Base-by-base conservation (phyloP, 2,113 vertebrate species). In the Orthonyx spaldingii region DNA sequence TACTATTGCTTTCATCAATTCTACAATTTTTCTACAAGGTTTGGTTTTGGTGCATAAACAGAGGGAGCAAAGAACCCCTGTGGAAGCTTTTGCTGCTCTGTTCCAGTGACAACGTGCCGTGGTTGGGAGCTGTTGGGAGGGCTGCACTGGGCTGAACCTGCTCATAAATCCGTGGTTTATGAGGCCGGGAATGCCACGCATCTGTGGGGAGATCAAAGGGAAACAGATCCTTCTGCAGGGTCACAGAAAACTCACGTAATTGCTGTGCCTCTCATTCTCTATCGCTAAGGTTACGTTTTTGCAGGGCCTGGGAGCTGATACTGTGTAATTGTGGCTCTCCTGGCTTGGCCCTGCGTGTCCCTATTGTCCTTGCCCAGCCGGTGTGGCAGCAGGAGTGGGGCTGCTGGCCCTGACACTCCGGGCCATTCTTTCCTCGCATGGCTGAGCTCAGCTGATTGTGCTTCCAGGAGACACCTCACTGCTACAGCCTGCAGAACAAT, bases 131-230 rank as follows among this genome's bases (percentile, higher is more conserved):
- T 32, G 65, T 32, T 68, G 46, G 18, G n/a, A 55, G 42, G 64
- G 74, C 82, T 86, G 93, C 69, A 18, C 87, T 56, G 39, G 83
- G 77, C 35, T 82, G 85, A 93, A 91, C 66, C 64, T 85, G 68
- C 14, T 57, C 3, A 0, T 80, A 91, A 93, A 95, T 87, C 80
- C 49, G 2, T 56, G 90, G 2, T 84, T 84, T 75, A 88, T 72
- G 84, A 79, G 92, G 77, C 86, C 13, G 23, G 86, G 80, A 84
- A 89, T 42, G 84, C 84, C 82, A 87, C 22, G 20, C 35, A 53
- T 95, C 83, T 66, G 69, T 64, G 77, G 50, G 41, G 93, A 95
- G 94, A 95, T 95, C 90, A 95, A 94, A 95, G 65, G 53, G 15
- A 84, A 94, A 82, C 41, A 72, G 77, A 91, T 52, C 79, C 76